phyloP scores from a whole-genome alignment of 2,113 vertebrate species.

The Pterophyllum scalare region DNA sequence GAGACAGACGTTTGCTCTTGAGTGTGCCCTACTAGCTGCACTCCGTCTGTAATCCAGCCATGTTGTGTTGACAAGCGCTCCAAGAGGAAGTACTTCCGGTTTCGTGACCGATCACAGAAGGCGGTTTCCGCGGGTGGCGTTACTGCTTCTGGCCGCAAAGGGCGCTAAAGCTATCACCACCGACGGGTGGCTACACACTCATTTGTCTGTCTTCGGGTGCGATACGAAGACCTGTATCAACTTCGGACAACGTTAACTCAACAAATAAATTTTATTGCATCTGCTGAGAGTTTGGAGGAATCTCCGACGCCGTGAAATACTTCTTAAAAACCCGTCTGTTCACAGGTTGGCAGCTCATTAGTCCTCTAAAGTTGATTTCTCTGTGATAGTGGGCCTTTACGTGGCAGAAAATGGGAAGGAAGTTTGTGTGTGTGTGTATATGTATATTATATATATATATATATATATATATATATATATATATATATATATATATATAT shows the following conservation, averaged over 20 bases:
- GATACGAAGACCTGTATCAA: neutral
- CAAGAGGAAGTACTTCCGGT: slow-evolving; percentile 58
- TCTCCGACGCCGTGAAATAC: neutral
- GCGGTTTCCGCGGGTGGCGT: neutral
- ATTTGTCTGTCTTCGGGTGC: neutral
- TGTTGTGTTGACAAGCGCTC: slow-evolving; percentile 70
- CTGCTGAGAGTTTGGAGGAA: neutral
- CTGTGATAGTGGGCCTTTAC: neutral
- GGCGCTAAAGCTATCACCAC: slow-evolving; percentile 31
- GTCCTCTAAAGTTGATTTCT: neutral
- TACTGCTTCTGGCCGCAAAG: slow-evolving; percentile 25
- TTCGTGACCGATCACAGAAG: slow-evolving; percentile 63
- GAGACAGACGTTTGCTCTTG: slow-evolving; percentile 48
- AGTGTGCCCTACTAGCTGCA: slow-evolving; percentile 48
- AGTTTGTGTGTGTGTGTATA: neutral
- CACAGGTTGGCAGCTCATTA: slow-evolving; percentile 27
- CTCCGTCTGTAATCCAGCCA: slow-evolving; percentile 58
- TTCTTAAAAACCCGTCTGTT: slow-evolving; percentile 26
- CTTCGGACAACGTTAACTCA: neutral
- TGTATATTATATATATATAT: neutral
- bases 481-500: too few relatives aligned
- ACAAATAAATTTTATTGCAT: neutral
- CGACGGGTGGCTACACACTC: neutral
- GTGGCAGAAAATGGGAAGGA: neutral
- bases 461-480: too few relatives aligned